These are phyloP conservation scores for Cyclopterus lumpus DNA, from an alignment of 2,797 vertebrate genomes.

Conservation along the genomic window DNA sequence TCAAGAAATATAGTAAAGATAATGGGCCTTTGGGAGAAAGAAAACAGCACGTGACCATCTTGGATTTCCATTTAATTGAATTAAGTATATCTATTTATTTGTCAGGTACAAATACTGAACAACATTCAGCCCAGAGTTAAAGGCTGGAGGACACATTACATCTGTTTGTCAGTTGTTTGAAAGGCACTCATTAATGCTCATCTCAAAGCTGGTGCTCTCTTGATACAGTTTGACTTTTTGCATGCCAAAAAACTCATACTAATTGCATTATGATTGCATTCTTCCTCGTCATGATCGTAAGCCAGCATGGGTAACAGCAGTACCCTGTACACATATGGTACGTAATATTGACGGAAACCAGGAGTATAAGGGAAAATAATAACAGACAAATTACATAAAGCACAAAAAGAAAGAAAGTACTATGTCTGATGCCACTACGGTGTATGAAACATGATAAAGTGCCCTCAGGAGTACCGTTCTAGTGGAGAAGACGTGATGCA, in stretches of 20 bases:
- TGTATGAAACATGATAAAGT: too few species aligned
- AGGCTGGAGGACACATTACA: background rate
- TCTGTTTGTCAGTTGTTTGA: background rate
- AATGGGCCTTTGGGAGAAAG: background rate
- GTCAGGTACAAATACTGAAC: background rate
- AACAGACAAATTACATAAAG: background rate
- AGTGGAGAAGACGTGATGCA: background rate
- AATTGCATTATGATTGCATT: background rate
- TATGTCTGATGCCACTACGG: too few species aligned
- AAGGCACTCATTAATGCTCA: background rate
- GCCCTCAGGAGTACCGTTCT: too few species aligned
- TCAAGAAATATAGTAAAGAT: background rate
- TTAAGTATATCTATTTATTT: background rate
- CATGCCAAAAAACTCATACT: background rate
- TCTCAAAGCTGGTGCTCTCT: background rate
- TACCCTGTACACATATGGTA: background rate
- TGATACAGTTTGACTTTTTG: background rate
- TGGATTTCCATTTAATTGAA: background rate
- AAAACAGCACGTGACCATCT: background rate
- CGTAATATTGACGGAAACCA: background rate
- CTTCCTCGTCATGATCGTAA: background rate
- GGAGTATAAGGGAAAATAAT: background rate
- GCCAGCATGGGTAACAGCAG: background rate
- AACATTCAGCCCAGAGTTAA: background rate
- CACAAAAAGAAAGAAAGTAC: too few species aligned